Base-by-base conservation (phyloP, 1,140 invertebrate species). In the Medauroidea extradentata region DNA sequence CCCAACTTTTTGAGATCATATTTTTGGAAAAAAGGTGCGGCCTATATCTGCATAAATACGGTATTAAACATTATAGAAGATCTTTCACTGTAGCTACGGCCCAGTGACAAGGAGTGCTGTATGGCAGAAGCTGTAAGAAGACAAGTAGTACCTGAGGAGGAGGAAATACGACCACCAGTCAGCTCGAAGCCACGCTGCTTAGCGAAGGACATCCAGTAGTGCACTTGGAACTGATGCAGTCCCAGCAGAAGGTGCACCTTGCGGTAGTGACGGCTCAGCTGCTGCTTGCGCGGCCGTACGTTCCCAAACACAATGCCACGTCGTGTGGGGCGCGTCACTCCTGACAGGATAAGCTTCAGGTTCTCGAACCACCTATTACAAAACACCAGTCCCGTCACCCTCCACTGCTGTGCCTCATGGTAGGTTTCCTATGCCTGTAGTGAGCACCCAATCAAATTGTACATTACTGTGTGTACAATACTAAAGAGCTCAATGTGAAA, bases 131-230 rank as follows among this genome's bases (percentile, higher is more conserved):
- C 29, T 7, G 11, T 11, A 34, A 11, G 29, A 34, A 34, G 5
- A 34, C 5, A 34, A 23, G 14, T 9, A 13, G 53, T 69, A 78
- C 78, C 78, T 42, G 93, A 94, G 64, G 89, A 90, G 50, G 90
- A 90, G 0, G 88, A 87, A 7, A 96, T 83, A 18, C 90, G 81
- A 14, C 89, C 91, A 1, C 93, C 93, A n/a, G 88, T 84, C 34
- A 98, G 80, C 70, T 98, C 91, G 57, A 96, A 90, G 1, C 97
- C 97, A 63, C 93, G 84, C 68, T 97, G 93, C 82, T 95, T 92
- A 0, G 94, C 92, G 70, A 94, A 97, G 0, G 96, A 99, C 86
- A 97, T 96, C 96, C 96, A 99, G 77, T 99, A 99, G 68, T 89
- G 92, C 11, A 98, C 90, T 75, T 94, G 90, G 66, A 98, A 92